A percentile compares a stretch with the other conserved stretches of the same genome.
These are phyloP conservation scores for Dusona sp. DNA, from an alignment of 2,888 invertebrate species.

Conservation along the genomic window DNA sequence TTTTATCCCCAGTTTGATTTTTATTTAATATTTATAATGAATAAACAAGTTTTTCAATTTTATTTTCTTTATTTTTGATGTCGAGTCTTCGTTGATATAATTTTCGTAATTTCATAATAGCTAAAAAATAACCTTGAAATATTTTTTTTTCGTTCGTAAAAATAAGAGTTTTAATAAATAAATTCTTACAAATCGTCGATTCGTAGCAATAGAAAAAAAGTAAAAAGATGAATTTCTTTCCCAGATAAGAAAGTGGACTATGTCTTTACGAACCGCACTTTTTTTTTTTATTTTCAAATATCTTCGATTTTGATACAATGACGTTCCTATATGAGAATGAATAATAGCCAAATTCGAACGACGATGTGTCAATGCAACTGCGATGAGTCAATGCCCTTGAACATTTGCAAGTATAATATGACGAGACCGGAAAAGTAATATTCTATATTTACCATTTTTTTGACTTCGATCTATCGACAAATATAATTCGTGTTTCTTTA, in stretches of 20 bases:
- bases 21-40: neutral
- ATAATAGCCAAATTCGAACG: neutral
- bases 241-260: neutral
- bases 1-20: neutral
- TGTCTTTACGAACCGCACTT: neutral
- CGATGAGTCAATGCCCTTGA: conserved; percentile 40
- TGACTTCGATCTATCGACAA: neutral
- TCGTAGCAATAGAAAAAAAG: neutral
- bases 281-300: neutral
- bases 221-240: neutral
- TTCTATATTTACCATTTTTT: conserved; percentile 1
- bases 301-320: neutral
- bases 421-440: neutral
- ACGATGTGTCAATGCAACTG: conserved; percentile 4
- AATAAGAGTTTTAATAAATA: neutral
- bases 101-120: neutral
- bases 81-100: neutral
- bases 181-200: neutral
- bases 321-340: neutral
- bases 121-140: neutral
- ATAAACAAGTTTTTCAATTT: neutral
- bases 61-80: neutral
- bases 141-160: neutral
- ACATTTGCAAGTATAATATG: conserved; percentile 24
- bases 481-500: neutral